Conservation (phyloP, 2,888 invertebrate species). For the Sepioteuthis lessoniana region DNA sequence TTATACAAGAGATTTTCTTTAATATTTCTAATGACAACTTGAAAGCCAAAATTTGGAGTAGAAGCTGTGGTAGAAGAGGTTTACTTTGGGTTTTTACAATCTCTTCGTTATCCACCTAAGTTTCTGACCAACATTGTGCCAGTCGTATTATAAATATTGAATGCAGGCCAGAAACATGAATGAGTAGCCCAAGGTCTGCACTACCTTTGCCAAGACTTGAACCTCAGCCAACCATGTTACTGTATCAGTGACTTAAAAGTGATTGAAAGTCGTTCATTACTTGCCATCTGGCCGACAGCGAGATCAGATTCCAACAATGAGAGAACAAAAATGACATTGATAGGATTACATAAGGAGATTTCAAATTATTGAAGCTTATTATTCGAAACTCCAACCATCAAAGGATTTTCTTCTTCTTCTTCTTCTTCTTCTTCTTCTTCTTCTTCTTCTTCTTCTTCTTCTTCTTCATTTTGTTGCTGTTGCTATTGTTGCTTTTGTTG, state of each 20-base stretch:
- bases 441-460: too few species aligned
- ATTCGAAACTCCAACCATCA: background rate
- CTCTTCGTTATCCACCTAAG: background rate
- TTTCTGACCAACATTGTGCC: background rate
- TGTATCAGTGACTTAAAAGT: background rate
- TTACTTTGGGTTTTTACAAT: background rate
- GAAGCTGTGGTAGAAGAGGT: background rate
- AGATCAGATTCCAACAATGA: background rate
- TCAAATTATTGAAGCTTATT: background rate
- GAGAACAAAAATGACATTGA: background rate
- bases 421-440: background rate
- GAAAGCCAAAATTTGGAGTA: background rate
- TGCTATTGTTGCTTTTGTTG: too few species aligned
- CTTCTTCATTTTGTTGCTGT: too few species aligned
- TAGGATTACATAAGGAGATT: background rate
- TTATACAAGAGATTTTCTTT: too few species aligned
- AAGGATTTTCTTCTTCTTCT: background rate
- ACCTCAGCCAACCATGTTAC: background rate
- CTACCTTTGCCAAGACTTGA: background rate
- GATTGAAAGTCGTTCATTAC: background rate
- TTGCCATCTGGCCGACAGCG: slow-evolving; percentile 6
- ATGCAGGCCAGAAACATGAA: background rate
- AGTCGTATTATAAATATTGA: background rate
- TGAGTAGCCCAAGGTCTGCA: background rate
- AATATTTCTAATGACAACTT: background rate